phyloP scores from a whole-genome alignment of 2,113 vertebrate species.

The Pogona vitticeps region DNA sequence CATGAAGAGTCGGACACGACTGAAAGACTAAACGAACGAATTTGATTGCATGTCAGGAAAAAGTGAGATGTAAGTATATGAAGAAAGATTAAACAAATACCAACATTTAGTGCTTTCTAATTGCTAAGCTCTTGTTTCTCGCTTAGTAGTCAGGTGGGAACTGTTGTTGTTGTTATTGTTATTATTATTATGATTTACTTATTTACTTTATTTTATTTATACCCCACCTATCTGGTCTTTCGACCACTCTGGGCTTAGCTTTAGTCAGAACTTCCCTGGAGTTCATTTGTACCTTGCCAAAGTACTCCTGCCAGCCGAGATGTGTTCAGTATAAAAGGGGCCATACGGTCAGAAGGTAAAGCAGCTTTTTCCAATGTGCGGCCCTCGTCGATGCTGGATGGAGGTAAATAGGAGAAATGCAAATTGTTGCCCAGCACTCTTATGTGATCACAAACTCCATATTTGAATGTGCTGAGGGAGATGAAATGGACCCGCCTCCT shows the following conservation, averaged over 20 bases:
- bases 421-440: not conserved
- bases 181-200: no score
- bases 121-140: not conserved
- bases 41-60: not conserved
- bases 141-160: not conserved
- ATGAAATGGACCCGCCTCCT: not conserved
- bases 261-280: not conserved
- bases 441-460: not conserved
- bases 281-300: not conserved
- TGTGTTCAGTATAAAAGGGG: not conserved
- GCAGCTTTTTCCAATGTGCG: no score
- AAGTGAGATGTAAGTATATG: not conserved
- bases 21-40: no score
- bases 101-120: not conserved
- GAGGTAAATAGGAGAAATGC: not conserved
- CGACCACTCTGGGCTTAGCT: not conserved
- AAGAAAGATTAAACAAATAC: not conserved
- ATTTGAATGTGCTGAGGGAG: not conserved
- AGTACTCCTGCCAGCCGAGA: not conserved
- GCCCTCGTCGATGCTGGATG: not conserved
- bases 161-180: no score
- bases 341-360: not conserved
- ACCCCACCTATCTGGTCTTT: no score
- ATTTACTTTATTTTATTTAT: no score
- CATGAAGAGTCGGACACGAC: no score